Percentiles rank a stretch among this genome's conserved stretches.
Evolutionary conservation across 2,113 vertebrate species (phyloP).

Genomic region (Cercocebus atys): DNA sequence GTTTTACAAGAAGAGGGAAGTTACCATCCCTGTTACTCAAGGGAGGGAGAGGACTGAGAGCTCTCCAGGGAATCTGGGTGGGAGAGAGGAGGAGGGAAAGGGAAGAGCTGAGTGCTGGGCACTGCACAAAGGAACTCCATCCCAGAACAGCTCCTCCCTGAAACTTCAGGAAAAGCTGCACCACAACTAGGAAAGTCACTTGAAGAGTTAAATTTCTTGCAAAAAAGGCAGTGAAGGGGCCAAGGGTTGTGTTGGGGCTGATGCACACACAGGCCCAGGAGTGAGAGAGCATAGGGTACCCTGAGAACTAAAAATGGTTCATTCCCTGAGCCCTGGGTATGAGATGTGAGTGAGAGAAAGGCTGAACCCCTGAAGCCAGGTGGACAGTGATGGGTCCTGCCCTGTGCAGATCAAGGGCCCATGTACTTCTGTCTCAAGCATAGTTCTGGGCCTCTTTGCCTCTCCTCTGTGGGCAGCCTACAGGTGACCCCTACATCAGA

Average conservation of each 20-base stretch:
- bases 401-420: neutral
- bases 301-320: neutral
- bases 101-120: too few relatives aligned
- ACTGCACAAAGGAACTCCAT: accelerated
- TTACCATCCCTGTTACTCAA: neutral
- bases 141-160: neutral
- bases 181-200: neutral
- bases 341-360: neutral
- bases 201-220: neutral
- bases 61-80: too few relatives aligned
- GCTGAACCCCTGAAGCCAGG: too few relatives aligned
- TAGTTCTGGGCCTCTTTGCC: neutral
- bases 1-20: neutral
- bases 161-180: too few relatives aligned
- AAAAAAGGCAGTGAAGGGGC: neutral
- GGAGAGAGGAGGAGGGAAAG: too few relatives aligned
- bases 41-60: neutral
- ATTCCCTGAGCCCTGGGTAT: neutral
- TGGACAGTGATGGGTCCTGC: neutral
- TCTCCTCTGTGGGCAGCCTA: neutral
- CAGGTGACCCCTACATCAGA: neutral
- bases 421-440: accelerated
- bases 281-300: neutral
- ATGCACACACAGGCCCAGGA: neutral
- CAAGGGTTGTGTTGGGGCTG: accelerated